phyloP scores from a whole-genome alignment of 2,888 invertebrate species.

The Corbicula japonica region DNA sequence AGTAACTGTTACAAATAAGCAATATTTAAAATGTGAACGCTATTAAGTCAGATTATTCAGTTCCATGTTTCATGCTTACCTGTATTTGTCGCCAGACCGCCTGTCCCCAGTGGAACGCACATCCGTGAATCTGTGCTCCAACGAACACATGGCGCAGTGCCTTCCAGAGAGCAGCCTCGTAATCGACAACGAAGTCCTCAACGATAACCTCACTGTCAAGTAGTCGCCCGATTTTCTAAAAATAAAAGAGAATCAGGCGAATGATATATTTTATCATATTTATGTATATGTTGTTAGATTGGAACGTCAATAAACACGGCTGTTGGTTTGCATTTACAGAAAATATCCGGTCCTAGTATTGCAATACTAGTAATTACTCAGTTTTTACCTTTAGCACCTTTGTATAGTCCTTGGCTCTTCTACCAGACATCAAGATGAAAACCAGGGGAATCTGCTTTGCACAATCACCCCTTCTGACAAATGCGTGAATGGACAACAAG shows the following conservation, averaged over 20 bases:
- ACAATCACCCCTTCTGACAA: constrained; percentile 6
- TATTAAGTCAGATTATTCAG: too few relatives aligned
- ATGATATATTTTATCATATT: too few relatives aligned
- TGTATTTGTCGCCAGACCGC: constrained; percentile 1
- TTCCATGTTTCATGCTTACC: too few relatives aligned
- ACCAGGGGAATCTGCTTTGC: constrained; percentile 5
- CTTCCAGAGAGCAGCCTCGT: constrained; percentile 8
- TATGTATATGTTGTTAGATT: too few relatives aligned
- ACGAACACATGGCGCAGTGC: constrained; percentile 5
- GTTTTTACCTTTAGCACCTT: background rate
- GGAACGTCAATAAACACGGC: too few relatives aligned
- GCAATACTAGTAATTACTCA: background rate
- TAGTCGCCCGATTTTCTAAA: background rate
- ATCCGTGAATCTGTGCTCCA: background rate
- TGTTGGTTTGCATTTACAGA: too few relatives aligned
- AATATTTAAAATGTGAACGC: too few relatives aligned
- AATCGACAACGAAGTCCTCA: constrained; percentile 11
- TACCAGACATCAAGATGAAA: constrained; percentile 1
- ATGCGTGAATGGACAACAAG: constrained; percentile 2
- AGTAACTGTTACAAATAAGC: too few relatives aligned
- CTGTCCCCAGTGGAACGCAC: too few relatives aligned
- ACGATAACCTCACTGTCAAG: background rate
- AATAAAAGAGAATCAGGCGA: too few relatives aligned
- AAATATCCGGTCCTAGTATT: background rate
- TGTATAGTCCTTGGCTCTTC: background rate